Evolutionary conservation across 2,113 vertebrate genomes (phyloP), one percentile per base, ranked within the genome.

Genomic region (Peromyscus maniculatus): DNA sequence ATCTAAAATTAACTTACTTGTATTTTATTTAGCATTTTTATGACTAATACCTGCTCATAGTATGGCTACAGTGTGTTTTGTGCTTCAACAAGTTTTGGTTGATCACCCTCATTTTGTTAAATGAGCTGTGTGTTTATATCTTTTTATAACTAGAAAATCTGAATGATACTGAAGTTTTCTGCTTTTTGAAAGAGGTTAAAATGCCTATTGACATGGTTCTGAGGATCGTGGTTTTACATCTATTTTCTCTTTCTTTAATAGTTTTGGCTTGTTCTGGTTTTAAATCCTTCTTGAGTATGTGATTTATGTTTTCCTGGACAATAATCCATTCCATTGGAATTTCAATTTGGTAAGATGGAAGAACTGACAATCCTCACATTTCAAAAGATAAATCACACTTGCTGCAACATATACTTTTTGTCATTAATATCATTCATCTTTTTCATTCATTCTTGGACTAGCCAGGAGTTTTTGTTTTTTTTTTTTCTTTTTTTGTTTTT

Each of bases 21-120:
- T 43, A 24, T 62, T 95, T 95, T 88, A 69, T 71, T 96, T 93
- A 93, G 31, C 8, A 84, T 5, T 87, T 46, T 71, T 92, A 8
- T 96, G 39, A 62, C 7, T 87, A 36, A 52, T 26, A 80, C 2
- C 31, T 12, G 19, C 57, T 67, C 55, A 33, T 62, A 22, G 55
- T 62, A 78, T 82, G 3, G 10, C 87, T 77, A 77, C 5, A 87
- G 7, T 1, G 59, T 55, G 24, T 33, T 75, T 57, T 49, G 8
- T 78, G 11, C 19, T 78, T 93, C 72, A 22, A 28, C 6, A 91
- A 15, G 4, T 93, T 92, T 96, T 83, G 7, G 3, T 36, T 80
- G 21, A 83, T 55, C 10, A 11, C 5, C 7, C 17, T 86, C 59
- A 62, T 75, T 82, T 55, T 91, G 28, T 62, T 96, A 87, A 26